Base-by-base conservation (phyloP, 2,113 vertebrate genomes). In the Malurus elegans region DNA sequence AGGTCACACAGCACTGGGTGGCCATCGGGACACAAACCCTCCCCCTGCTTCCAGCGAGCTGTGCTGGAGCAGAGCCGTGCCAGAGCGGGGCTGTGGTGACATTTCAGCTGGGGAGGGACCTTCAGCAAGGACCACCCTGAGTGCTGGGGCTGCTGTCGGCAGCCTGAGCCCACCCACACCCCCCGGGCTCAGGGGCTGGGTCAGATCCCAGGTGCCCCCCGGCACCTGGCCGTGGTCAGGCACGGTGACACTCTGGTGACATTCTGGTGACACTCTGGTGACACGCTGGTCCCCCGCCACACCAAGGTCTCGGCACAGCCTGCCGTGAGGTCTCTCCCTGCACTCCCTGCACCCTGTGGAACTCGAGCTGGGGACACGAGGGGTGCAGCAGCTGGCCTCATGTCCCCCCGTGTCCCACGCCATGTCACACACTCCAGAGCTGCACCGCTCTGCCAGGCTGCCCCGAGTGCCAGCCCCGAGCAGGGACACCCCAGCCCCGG, bases 401-500 rank as follows among this genome's bases (percentile, higher is more conserved):
- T 74, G 61, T 62, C 36, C 48, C 20, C 15, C 3, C 12, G 8
- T 2, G 9, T 2, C 45, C 66, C 9, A 0, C 4, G 19, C 8
- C n/a, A 3, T 1, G 26, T 29, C 50, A 51, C 6, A 4, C 9
- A 4, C 28, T 14, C 5, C n/a, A 61, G 73, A 66, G 74, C 44
- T 53, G 62, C 87, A 14, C 8, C 12, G 57, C 50, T 4, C n/a
- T 69, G 50, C 4, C 14, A 44, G 53, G 44, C 74, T 74, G 50
- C 67, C 6, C 76, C 0, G 0, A 36, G 34, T 1, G 2, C 74
- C 75, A 76, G 32, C 47, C 17, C 38, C 1, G 3, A 24, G 26
- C 0, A 0, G 57, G 18, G 40, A 69, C 72, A 67, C 2, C 1
- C 2, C 1, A 1, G 50, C 15, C 42, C 32, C 1, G 1, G 32